phyloP scores from a whole-genome alignment of 2,888 invertebrate species.

The Acrobasis suavella region DNA sequence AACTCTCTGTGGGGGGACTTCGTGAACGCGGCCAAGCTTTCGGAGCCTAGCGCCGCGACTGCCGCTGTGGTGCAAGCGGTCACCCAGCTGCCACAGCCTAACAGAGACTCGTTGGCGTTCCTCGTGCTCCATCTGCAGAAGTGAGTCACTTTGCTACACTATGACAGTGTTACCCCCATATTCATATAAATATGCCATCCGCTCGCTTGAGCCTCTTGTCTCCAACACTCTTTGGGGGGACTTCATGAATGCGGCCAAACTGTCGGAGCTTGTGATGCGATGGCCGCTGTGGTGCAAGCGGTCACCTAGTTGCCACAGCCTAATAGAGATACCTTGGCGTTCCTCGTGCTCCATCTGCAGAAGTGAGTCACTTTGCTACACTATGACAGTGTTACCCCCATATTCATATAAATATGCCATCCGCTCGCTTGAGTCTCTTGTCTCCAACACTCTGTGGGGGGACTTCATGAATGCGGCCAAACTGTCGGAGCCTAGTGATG shows the following conservation, averaged over 20 bases:
- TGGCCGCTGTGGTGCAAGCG: constrained; percentile 86
- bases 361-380: constrained; percentile 67
- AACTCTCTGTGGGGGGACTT: constrained; percentile 91
- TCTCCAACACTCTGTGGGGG: constrained; percentile 90
- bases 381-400: no score
- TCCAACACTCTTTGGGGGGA: constrained; percentile 91
- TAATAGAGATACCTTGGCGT: constrained; percentile 97
- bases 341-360: constrained; percentile 94
- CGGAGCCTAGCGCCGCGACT: constrained; percentile 82
- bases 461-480: constrained; percentile 89
- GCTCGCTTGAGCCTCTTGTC: constrained; percentile 96
- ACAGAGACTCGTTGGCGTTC: constrained; percentile 97
- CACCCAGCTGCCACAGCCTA: constrained; percentile 93
- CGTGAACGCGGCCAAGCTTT: constrained; percentile 84
- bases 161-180: no score
- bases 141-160: constrained; percentile 57
- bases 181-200: no score
- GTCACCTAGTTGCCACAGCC: constrained; percentile 94
- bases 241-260: constrained; percentile 87
- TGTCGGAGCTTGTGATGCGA: constrained; percentile 82
- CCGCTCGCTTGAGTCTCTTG: constrained; percentile 97
- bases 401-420: no score
- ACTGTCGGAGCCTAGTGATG: constrained; percentile 80
- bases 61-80: constrained; percentile 89
- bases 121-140: constrained; percentile 94